Percentiles rank a stretch among this genome's conserved stretches.
Conservation (phyloP, 1,140 invertebrate species). For the Pseudomyrmex cubaensis region DNA sequence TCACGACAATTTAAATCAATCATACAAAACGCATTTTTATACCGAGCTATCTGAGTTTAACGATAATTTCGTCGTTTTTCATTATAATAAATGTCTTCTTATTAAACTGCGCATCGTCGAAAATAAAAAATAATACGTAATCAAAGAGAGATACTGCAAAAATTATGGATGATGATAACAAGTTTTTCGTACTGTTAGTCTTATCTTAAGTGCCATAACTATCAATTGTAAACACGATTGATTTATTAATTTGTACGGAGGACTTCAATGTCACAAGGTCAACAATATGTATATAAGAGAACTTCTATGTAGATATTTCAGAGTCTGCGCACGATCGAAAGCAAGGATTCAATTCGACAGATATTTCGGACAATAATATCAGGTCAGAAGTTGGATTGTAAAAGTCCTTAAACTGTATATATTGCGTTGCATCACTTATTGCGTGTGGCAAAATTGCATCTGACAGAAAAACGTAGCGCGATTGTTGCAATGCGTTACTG, state of each 20-base stretch:
- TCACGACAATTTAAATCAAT: no score
- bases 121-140: background rate
- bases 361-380: background rate
- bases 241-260: background rate
- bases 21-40: no score
- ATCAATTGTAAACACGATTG: no score
- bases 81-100: background rate
- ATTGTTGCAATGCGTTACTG: no score
- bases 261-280: no score
- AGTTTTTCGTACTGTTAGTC: background rate
- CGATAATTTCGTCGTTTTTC: background rate
- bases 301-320: no score
- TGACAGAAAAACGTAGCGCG: background rate
- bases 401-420: no score
- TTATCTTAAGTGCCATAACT: no score
- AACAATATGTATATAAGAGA: no score
- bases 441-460: background rate
- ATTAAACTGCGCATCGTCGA: background rate
- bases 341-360: background rate
- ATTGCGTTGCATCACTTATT: background rate
- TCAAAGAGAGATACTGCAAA: background rate
- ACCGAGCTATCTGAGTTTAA: no score
- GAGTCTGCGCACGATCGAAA: no score
- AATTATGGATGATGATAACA: conserved; percentile 25
- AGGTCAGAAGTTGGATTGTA: no score